A percentile compares a stretch with the other conserved stretches of the same genome.
phyloP scores from a whole-genome alignment of 2,888 invertebrate genomes.

The Drosophila pseudotalamancana region DNA sequence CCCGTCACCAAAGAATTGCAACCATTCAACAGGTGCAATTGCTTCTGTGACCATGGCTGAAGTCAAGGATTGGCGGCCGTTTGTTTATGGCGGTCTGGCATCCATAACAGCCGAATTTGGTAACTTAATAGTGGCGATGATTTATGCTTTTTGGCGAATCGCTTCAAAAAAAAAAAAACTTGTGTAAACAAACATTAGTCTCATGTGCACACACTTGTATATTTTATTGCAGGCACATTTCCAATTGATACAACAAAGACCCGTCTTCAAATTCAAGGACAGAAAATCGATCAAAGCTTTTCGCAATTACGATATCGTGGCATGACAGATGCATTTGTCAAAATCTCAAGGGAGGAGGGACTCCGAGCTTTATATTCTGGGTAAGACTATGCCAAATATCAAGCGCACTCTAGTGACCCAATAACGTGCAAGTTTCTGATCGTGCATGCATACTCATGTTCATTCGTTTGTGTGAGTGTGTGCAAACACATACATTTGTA shows the following conservation, averaged over 20 bases:
- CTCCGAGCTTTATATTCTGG: constrained; percentile 93
- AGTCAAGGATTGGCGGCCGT: constrained; percentile 93
- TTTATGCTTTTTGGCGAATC: constrained; percentile 8
- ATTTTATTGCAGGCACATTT: constrained; percentile 90
- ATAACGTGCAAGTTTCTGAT: constrained; percentile 26
- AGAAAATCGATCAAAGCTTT: constrained; percentile 91
- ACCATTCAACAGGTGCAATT: constrained; percentile 50
- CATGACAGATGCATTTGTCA: constrained; percentile 95
- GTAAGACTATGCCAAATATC: constrained; percentile 84
- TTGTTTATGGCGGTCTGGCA: constrained; percentile 96
- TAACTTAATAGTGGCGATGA: constrained; percentile 80
- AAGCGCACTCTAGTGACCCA: constrained; percentile 31
- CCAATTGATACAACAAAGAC: constrained; percentile 99
- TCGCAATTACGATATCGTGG: constrained; percentile 92
- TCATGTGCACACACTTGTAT: constrained; percentile 19
- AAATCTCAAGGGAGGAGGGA: constrained; percentile 95
- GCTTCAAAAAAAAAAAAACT: not conserved
- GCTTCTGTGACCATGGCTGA: constrained; percentile 44
- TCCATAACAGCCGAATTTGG: constrained; percentile 97
- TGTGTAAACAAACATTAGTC: constrained; percentile 62
- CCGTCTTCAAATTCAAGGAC: constrained; percentile 96
- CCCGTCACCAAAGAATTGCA: constrained; percentile 12
- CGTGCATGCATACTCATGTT: not conserved
- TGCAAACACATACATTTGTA: no score
- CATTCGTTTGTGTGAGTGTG: not conserved